Evolutionary conservation across 2,113 vertebrate species (phyloP), one percentile per base, ranked within the genome.

Genomic region (Phyllostomus discolor): DNA sequence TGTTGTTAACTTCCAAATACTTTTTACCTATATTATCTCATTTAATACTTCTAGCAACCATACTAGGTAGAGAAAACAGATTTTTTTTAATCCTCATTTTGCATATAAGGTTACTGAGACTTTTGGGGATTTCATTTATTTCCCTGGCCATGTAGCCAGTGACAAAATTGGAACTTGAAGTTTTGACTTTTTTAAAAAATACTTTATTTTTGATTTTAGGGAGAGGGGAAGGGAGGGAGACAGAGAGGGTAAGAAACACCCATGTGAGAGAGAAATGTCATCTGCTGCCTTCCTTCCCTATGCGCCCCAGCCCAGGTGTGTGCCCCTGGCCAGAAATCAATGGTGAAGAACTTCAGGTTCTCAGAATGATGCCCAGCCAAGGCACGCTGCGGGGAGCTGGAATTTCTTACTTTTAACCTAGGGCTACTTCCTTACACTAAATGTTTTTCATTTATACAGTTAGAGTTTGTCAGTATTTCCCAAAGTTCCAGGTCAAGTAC

Each of bases 21-120:
- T 67, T 95, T 59, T 86, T 66, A 72, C 3, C 20, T 88, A 15
- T 57, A 92, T 94, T 67, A 64, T 81, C 33, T 73, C 69, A 31
- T 41, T 62, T 90, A 24, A 93, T 81, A 75, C n/a, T 90, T 86
- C 12, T 24, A 85, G 64, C n/a, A 89, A 31, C 22, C 52, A 79
- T 84, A 83, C 43, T 62, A 78, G 69, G 33, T 88, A 70, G 69
- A 88, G 24, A 82, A 69, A 76, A 69, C 15, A 80, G 26, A 50
- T 70, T 75, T 80, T 80, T 86, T 76, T 89, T 84, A 79, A 64
- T n/a, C 17, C 50, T 94, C n/a, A 57, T 88, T 96, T 96, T 91
- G n/a, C 28, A 91, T 20, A 35, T 82, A 88, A 76, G n/a, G 28
- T 69, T 91, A 91, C 46, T 82, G 20, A 87, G 67, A 94, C 43